Evolutionary conservation across 2,888 invertebrate genomes (phyloP), one percentile per base, ranked within the genome.

Genomic region (Trissoscelio sp.): DNA sequence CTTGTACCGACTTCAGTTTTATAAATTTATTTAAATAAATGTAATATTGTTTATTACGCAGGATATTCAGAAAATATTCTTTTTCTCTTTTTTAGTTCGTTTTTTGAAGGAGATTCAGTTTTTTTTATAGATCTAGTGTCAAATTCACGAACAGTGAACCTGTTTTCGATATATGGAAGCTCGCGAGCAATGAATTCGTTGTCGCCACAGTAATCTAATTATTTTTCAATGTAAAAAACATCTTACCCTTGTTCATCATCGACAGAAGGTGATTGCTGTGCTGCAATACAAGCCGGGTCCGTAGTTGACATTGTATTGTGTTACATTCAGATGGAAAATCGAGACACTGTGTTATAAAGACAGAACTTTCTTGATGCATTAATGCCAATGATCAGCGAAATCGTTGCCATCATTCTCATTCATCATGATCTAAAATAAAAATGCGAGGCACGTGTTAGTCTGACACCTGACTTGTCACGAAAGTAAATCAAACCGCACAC

Each of bases 231-330:
- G n/a, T n/a, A 9, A 37, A 37, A 37, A 9, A 37, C 0, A 9
- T 46, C 79, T 87, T 87, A 88, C 88, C 88, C 87, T 84, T 87
- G 87, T 14, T 89, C 88, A 58, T 88, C 87, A 16, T 89, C 89
- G 22, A 82, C 73, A 31, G 78, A 70, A 39, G 85, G 79, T 81
- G 85, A 82, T 81, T 86, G 89, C 79, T 86, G 88, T 77, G 77
- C 31, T 24, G 85, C 73, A 72, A 88, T 84, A 81, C 87, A 86
- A 77, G 87, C 84, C 82, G 88, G 85, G 81, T 89, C 87, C 74
- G 87, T 87, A 77, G 88, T 86, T 84, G 89, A 89, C 89, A 89
- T 89, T 85, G 83, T 86, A 74, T 44, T 60, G 51, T 46, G 55
- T 66, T 77, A 64, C 67, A 67, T 67, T 42, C 24, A 51, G 46